Percentiles rank a stretch among this genome's conserved stretches.
phyloP scores from a whole-genome alignment of 2,113 vertebrate species.

The Pagrus major region DNA sequence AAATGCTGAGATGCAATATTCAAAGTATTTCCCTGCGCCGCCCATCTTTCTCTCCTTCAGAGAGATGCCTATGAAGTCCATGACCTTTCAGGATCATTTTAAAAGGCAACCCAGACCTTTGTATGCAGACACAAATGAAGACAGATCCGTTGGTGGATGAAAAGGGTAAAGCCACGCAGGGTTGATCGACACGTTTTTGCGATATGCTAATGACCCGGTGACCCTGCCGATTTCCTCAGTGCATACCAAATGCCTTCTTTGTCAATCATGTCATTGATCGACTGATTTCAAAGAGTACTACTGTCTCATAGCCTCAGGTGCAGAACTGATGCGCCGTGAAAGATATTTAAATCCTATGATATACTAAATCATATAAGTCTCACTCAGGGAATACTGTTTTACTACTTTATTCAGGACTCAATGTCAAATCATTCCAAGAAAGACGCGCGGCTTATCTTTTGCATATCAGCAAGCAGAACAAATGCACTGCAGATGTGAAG shows the following conservation, averaged over 20 bases:
- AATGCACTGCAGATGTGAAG: conserved; percentile 12
- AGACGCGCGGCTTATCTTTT: conserved; percentile 24
- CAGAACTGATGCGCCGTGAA: conserved; percentile 31
- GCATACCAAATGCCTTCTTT: conserved; percentile 76
- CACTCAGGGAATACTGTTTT: background rate
- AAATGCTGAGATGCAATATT: conserved; percentile 81
- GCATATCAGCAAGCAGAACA: conserved; percentile 16
- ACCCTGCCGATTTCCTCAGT: conserved; percentile 67
- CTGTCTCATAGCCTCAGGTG: conserved; percentile 54
- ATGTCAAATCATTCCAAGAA: conserved; percentile 34
- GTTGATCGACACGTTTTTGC: conserved; percentile 77
- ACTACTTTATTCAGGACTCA: conserved; percentile 22
- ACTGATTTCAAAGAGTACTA: conserved; percentile 54
- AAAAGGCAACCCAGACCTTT: conserved; percentile 84
- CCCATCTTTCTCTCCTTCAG: conserved; percentile 66
- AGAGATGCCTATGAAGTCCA: conserved; percentile 76
- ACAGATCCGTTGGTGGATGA: conserved; percentile 82
- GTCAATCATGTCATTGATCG: conserved; percentile 78
- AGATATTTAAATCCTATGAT: conserved; percentile 51
- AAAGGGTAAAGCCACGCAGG: conserved; percentile 82
- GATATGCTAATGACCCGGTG: conserved; percentile 76
- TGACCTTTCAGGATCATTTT: conserved; percentile 84
- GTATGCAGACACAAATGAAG: conserved; percentile 84
- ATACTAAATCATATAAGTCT: conserved; percentile 17
- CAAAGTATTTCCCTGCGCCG: conserved; percentile 66